Conservation (phyloP, 2,888 invertebrate genomes). For the Cheilosia vulpina region DNA sequence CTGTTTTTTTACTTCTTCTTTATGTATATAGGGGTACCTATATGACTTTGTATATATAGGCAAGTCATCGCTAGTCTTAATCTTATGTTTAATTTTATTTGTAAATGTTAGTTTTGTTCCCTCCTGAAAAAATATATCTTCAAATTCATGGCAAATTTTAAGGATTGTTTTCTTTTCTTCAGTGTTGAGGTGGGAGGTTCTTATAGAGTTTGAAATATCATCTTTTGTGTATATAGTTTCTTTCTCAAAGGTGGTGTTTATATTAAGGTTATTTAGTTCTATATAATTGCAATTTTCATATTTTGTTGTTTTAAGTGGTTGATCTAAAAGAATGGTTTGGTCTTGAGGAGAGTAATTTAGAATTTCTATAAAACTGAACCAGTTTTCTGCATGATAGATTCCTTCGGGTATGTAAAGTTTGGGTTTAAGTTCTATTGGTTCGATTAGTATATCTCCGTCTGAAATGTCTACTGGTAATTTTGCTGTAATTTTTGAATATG, state of each 20-base stretch:
- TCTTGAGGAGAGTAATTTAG: conserved; percentile 4
- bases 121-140: conserved; percentile 13
- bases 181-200: neutral
- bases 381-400: neutral
- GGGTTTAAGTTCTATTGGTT: too few relatives aligned
- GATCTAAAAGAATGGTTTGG: conserved; percentile 1
- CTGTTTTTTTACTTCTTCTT: neutral
- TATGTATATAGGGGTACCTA: conserved; percentile 1
- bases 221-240: neutral
- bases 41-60: conserved; percentile 17
- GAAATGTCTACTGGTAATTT: conserved; percentile 8
- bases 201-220: neutral
- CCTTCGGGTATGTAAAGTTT: too few relatives aligned
- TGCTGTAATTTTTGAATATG: neutral
- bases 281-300: neutral
- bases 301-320: conserved; percentile 3
- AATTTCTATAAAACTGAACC: conserved; percentile 13
- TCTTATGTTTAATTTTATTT: conserved; percentile 9
- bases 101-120: conserved; percentile 11
- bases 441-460: too few relatives aligned
- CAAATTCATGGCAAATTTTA: neutral
- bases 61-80: neutral
- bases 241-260: neutral
- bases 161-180: neutral
- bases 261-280: conserved; percentile 6